These are phyloP conservation scores for Clarias gariepinus DNA, from an alignment of 2,113 vertebrate genomes.

Conservation along the genomic window DNA sequence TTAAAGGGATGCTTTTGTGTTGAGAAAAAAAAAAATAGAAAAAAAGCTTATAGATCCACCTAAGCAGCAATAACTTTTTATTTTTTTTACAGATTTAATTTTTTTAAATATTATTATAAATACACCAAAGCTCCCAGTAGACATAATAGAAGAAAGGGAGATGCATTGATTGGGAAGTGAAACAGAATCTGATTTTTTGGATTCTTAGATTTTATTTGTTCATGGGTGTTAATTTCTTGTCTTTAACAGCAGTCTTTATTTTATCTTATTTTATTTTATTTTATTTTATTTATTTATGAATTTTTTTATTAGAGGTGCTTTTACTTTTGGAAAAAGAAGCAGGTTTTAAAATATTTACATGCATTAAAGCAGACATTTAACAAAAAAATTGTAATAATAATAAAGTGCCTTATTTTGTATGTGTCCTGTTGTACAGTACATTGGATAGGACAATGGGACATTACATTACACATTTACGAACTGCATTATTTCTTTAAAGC, in stretches of 20 bases:
- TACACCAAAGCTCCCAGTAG: no score
- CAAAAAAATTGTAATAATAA: no score
- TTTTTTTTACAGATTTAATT: no score
- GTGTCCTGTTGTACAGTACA: background rate
- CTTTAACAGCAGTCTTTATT: background rate
- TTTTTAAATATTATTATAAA: no score
- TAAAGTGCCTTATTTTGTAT: background rate
- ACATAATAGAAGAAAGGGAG: no score
- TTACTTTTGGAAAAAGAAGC: background rate
- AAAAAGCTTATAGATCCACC: slow-evolving; percentile 56
- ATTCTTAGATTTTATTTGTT: background rate
- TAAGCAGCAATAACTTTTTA: slow-evolving; percentile 27
- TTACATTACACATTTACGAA: background rate
- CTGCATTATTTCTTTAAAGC: background rate
- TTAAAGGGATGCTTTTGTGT: slow-evolving; percentile 11
- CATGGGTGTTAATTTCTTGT: background rate
- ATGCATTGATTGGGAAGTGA: no score
- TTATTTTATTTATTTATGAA: no score
- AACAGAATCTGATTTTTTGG: background rate
- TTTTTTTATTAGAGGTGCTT: background rate
- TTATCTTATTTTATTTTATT: background rate
- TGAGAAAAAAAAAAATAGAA: slow-evolving; percentile 32
- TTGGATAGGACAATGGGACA: background rate
- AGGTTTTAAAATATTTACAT: background rate
- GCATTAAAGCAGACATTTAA: no score